Evolutionary conservation across 2,888 invertebrate species (phyloP).

Genomic region (Craniophora ligustri): DNA sequence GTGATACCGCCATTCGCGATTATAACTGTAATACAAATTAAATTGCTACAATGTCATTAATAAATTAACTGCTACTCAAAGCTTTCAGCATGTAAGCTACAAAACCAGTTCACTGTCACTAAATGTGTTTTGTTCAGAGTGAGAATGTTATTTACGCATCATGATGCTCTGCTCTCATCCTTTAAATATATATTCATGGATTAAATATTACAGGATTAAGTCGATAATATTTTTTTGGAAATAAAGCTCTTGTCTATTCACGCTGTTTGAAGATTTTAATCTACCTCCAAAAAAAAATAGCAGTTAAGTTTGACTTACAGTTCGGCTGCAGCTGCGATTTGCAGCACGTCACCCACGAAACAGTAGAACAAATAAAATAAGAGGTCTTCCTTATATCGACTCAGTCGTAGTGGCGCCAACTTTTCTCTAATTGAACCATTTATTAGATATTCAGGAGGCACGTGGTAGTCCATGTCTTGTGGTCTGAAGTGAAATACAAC

Average conservation of each 20-base stretch:
- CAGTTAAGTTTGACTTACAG: constrained; percentile 90
- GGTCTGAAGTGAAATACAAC: constrained; percentile 90
- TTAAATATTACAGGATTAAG: too few species aligned
- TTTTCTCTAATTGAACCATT: constrained; percentile 98
- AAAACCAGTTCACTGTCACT: too few species aligned
- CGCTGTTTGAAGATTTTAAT: too few species aligned
- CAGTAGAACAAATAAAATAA: constrained; percentile 99
- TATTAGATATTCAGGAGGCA: constrained; percentile 99
- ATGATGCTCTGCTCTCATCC: too few species aligned
- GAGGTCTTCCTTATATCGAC: constrained; percentile 99
- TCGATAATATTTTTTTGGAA: too few species aligned
- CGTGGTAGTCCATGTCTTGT: constrained; percentile 99
- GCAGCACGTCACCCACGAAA: constrained; percentile 99
- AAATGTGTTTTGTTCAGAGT: too few species aligned
- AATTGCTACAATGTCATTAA: background rate
- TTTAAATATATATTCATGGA: too few species aligned
- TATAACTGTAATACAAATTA: constrained; percentile 91
- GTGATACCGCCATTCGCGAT: constrained; percentile 99
- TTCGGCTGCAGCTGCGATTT: constrained; percentile 98
- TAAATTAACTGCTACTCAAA: background rate
- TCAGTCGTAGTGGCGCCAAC: constrained; percentile 97
- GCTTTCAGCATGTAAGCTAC: too few species aligned
- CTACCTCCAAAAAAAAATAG: constrained; percentile 2
- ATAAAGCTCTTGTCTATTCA: too few species aligned
- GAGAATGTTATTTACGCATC: too few species aligned